Conservation (phyloP, 2,797 vertebrate genomes). For the Falco peregrinus region DNA sequence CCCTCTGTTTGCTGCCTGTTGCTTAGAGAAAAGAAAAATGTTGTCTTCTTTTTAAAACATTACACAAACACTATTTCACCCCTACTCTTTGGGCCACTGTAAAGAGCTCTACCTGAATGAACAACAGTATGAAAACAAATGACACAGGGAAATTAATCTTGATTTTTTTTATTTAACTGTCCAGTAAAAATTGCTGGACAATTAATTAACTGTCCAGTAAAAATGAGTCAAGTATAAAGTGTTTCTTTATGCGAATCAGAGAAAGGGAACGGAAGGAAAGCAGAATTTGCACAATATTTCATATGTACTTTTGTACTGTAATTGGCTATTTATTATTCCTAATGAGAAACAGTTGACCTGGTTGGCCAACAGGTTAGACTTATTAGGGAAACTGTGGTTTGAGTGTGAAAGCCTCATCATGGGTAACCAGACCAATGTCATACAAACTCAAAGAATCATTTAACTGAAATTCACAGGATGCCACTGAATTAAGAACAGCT, state of each 20-base stretch:
- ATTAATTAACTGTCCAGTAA: too few relatives aligned
- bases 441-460: not conserved
- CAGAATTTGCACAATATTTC: not conserved
- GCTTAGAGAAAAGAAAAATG: not conserved
- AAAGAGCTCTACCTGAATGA: not conserved
- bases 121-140: not conserved
- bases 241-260: not conserved
- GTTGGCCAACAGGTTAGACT: not conserved
- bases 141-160: not conserved
- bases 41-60: not conserved
- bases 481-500: slow-evolving; percentile 1
- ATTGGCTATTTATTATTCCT: not conserved
- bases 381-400: not conserved
- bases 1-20: not conserved
- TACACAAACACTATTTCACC: not conserved
- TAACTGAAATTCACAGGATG: slow-evolving; percentile 13
- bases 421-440: not conserved
- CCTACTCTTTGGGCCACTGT: not conserved
- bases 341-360: not conserved
- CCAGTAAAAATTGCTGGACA: not conserved
- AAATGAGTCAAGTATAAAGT: not conserved
- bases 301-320: not conserved
- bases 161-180: not conserved
- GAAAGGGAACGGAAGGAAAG: not conserved
- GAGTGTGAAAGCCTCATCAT: not conserved